Evolutionary conservation across 2,113 vertebrate species (phyloP).

Genomic region (Brienomyrus longianalis): DNA sequence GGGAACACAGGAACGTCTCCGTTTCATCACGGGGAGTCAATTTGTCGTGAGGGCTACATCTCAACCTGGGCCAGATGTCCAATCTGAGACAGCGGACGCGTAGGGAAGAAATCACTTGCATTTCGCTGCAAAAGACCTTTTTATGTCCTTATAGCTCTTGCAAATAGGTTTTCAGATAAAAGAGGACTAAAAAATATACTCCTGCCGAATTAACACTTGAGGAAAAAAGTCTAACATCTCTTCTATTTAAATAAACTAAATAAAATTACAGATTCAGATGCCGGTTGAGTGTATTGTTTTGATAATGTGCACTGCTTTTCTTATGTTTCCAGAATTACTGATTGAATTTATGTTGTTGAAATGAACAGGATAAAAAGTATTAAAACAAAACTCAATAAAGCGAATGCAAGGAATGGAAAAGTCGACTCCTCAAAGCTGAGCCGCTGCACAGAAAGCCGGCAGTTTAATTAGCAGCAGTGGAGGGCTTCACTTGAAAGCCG

Average conservation of each 20-base stretch:
- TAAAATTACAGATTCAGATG: background rate
- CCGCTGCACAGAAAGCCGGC: no score
- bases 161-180: background rate
- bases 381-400: background rate
- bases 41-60: background rate
- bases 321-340: background rate
- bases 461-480: background rate
- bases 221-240: background rate
- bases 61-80: background rate
- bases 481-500: background rate
- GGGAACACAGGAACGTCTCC: constrained; percentile 18
- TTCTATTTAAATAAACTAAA: background rate
- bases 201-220: background rate
- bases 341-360: background rate
- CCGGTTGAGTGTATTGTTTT: background rate
- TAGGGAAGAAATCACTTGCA: background rate
- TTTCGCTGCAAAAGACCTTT: background rate
- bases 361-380: background rate
- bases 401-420: background rate
- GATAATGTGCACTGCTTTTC: background rate
- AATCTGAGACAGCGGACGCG: background rate
- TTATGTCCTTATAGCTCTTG: background rate
- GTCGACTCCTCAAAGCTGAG: background rate
- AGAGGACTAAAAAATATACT: background rate
- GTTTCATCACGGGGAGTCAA: constrained; percentile 3